Conservation (phyloP, 2,113 vertebrate species). For the Catagonus wagneri region DNA sequence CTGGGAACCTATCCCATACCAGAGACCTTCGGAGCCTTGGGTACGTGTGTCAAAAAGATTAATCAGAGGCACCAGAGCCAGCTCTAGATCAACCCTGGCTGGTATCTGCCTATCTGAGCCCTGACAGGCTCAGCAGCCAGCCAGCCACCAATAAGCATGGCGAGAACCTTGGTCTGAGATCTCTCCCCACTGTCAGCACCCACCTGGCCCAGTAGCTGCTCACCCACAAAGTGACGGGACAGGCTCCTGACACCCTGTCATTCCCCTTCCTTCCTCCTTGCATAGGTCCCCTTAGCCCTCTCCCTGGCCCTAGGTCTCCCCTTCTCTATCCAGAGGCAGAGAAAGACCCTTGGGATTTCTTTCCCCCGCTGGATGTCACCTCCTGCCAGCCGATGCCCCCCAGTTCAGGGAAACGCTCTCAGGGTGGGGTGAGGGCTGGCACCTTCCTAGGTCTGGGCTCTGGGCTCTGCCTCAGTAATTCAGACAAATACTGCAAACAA, state of each 20-base stretch:
- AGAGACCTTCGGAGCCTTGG: not conserved
- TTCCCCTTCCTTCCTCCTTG: not conserved
- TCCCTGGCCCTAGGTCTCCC: not conserved
- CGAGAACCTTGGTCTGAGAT: not conserved
- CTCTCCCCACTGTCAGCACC: conserved; percentile 36
- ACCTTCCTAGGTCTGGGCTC: conserved; percentile 40
- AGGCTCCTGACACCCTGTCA: not conserved
- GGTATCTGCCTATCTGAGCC: not conserved
- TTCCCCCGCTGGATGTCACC: not conserved
- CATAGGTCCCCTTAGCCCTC: not conserved
- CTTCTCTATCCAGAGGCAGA: not conserved
- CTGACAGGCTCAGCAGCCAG: not conserved
- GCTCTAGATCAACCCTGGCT: not conserved
- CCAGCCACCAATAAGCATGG: not conserved
- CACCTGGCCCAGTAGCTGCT: not conserved
- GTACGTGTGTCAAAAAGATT: conserved; percentile 27
- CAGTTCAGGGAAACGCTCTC: conserved; percentile 56
- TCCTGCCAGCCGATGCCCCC: conserved; percentile 19
- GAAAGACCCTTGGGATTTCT: not conserved
- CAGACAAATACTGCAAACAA: conserved; percentile 66
- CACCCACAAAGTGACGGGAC: not conserved
- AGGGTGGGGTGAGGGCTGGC: conserved; percentile 21
- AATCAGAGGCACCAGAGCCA: not conserved
- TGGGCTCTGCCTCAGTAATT: conserved; percentile 57
- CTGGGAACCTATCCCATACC: not conserved